These are phyloP conservation scores for Drosophila parabipectinata DNA, from an alignment of 1,140 invertebrate species.

Conservation along the genomic window DNA sequence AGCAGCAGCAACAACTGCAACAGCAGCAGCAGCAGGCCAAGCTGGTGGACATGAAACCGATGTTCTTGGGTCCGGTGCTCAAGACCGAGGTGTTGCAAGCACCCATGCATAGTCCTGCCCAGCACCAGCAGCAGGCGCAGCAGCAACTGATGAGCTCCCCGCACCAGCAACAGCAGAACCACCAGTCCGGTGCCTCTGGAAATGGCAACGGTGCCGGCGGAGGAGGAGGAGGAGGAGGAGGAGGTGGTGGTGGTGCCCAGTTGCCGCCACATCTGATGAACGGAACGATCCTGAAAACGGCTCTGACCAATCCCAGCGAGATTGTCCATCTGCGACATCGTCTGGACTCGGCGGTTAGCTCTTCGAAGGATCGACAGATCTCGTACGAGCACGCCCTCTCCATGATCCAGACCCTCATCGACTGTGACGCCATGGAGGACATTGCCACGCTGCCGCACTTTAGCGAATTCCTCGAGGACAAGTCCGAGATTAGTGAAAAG, in stretches of 20 bases:
- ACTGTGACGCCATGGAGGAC: constrained; percentile 97
- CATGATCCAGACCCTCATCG: constrained; percentile 95
- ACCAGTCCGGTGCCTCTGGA: constrained; percentile 42
- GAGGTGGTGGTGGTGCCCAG: constrained; percentile 46
- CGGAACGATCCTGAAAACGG: constrained; percentile 96
- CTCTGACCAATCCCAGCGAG: constrained; percentile 96
- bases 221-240: neutral
- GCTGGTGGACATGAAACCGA: constrained; percentile 74
- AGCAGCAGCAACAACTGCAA: constrained; percentile 66
- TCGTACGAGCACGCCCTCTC: constrained; percentile 91
- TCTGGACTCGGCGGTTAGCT: constrained; percentile 93
- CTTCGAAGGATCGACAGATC: constrained; percentile 92
- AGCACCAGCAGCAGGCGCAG: constrained; percentile 57
- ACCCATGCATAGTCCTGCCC: constrained; percentile 71
- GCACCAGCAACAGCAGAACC: constrained; percentile 72
- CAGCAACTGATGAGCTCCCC: constrained; percentile 43
- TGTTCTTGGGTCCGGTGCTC: constrained; percentile 73
- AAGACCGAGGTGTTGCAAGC: constrained; percentile 72
- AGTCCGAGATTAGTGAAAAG: constrained; percentile 95
- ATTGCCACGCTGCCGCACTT: constrained; percentile 95
- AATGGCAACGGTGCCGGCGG: constrained; percentile 5
- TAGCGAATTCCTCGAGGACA: constrained; percentile 95
- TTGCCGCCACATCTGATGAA: constrained; percentile 91
- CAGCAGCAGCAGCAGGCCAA: constrained; percentile 83
- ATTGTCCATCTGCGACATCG: constrained; percentile 94